phyloP scores from a whole-genome alignment of 2,113 vertebrate genomes.

The Tor tambroides region DNA sequence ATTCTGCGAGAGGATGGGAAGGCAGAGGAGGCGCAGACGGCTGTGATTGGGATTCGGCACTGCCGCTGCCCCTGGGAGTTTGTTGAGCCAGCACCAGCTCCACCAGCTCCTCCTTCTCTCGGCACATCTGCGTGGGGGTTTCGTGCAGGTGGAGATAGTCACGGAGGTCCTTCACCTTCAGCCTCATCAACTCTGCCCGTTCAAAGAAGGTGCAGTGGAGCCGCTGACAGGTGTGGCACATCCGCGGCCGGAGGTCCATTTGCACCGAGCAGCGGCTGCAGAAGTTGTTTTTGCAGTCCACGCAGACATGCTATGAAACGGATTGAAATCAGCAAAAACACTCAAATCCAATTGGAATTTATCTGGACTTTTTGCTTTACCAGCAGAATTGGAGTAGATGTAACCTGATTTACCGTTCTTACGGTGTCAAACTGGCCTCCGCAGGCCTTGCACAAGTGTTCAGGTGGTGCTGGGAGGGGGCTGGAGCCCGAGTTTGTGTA shows the following conservation, averaged over 20 bases:
- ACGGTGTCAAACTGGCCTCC: constrained; percentile 71
- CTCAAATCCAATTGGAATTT: background rate
- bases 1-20: constrained; percentile 34
- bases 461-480: constrained; percentile 75
- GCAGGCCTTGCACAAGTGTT: constrained; percentile 73
- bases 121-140: constrained; percentile 82
- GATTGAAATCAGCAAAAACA: background rate
- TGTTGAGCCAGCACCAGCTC: constrained; percentile 82
- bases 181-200: constrained; percentile 84
- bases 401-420: constrained; percentile 75
- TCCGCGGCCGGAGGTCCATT: constrained; percentile 70
- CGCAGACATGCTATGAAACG: constrained; percentile 77
- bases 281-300: constrained; percentile 87
- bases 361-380: background rate
- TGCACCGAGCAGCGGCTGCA: constrained; percentile 77
- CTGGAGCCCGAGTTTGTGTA: constrained; percentile 72
- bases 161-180: constrained; percentile 88
- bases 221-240: constrained; percentile 84
- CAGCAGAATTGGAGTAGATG: background rate
- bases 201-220: constrained; percentile 82
- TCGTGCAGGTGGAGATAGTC: constrained; percentile 86
- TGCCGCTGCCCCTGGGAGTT: constrained; percentile 59
- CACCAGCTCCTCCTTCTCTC: constrained; percentile 89
- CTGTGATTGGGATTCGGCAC: too few relatives aligned
- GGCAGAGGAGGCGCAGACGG: constrained; percentile 41